Evolutionary conservation across 1,140 invertebrate species (phyloP), one percentile per base, ranked within the genome.

Genomic region (Sitobion miscanthi): DNA sequence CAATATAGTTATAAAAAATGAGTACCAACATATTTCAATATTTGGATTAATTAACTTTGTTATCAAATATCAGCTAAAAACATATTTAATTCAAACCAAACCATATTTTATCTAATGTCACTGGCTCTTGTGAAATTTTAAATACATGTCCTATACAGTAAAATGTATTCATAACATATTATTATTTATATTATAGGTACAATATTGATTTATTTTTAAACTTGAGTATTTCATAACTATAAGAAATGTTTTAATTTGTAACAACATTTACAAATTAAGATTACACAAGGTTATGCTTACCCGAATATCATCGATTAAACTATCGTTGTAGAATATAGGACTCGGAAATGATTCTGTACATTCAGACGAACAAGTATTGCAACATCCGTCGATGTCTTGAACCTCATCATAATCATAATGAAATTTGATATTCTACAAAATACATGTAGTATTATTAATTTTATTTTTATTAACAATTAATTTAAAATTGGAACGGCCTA

Each of bases 341-440:
- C 90, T 91, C 0, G 90, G 90, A 8, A 91, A 91, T 49, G 90
- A 91, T 23, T 91, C 90, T 25, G 38, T 91, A 11, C 0, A 49
- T 20, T 90, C 49, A 25, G 62, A 35, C 1, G 42, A 47, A 54
- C 42, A 91, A 77, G 17, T 45, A 49, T 4, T 85, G 11, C 45
- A 25, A 23, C 23, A 45, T 0, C 42, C 8, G n/a, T 3, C n/a
- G 85, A 8, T 87, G 30, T 5, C 14, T 90, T 14, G 62, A 77
- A 17, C 14, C 14, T 77, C 62, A n/a, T 77, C 30, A n/a, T 7
- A 89, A 52, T 35, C 23, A 25, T 11, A 21, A 86, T 3, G 45
- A 42, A 7, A 38, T 25, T 85, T 85, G 20, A 42, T n/a, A 88
- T 52, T 35, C 86, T 87, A 47, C 11, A 87, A 87, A 87, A 86